Evolutionary conservation across 2,797 vertebrate species (phyloP).

Genomic region (Crenichthys baileyi): DNA sequence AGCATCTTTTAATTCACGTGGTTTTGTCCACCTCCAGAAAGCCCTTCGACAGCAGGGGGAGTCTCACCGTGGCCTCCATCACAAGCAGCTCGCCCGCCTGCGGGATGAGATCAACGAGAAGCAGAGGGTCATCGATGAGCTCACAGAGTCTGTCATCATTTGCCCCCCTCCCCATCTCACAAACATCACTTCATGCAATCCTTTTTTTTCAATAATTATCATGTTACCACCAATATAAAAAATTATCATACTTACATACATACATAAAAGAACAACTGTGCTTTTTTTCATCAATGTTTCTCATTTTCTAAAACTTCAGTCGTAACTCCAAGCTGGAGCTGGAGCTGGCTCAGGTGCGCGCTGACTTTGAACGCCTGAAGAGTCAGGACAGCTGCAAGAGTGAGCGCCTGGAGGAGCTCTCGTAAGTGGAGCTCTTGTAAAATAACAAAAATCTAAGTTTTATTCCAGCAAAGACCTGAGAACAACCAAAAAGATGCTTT

Average conservation of each 20-base stretch:
- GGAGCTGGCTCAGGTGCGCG: constrained; percentile 90
- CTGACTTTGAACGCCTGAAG: constrained; percentile 91
- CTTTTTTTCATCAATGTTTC: background rate
- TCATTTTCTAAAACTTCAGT: constrained; percentile 62
- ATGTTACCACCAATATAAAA: background rate
- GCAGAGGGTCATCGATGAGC: constrained; percentile 92
- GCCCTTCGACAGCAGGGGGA: constrained; percentile 78
- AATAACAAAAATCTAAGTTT: background rate
- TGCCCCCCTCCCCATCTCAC: background rate
- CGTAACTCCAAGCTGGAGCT: constrained; percentile 92
- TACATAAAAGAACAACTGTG: background rate
- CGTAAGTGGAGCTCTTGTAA: constrained; percentile 79
- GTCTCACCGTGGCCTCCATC: constrained; percentile 87
- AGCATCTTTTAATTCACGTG: constrained; percentile 6
- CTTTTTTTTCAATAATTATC: background rate
- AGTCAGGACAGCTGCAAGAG: constrained; percentile 90
- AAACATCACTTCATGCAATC: background rate
- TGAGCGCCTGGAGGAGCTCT: constrained; percentile 91
- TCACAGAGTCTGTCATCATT: constrained; percentile 85
- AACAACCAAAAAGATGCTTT: background rate
- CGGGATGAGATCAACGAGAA: constrained; percentile 95
- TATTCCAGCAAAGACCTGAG: constrained; percentile 24
- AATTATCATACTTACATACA: background rate
- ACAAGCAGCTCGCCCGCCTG: constrained; percentile 90
- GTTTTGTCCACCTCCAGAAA: constrained; percentile 67